A percentile compares a stretch with the other conserved stretches of the same genome.
These are phyloP conservation scores for Thymelicus lineola DNA, from an alignment of 2,888 invertebrate species.

Conservation along the genomic window DNA sequence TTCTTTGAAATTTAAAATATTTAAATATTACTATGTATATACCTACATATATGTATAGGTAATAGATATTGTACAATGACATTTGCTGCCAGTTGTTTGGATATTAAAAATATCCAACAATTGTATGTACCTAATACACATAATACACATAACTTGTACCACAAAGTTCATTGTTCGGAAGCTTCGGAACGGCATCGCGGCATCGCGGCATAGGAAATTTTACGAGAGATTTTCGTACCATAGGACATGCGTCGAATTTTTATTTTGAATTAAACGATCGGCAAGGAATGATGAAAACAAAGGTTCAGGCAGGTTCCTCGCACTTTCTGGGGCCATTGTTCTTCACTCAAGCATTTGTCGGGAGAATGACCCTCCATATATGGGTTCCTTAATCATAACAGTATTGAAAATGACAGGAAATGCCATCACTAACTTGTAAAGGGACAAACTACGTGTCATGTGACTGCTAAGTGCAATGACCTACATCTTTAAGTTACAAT, in stretches of 20 bases:
- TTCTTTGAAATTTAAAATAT: too few relatives aligned
- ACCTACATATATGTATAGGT: neutral
- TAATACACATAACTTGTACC: neutral
- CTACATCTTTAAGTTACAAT: constrained; percentile 41
- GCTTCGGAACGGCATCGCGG: constrained; percentile 56
- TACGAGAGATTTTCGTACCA: constrained; percentile 71
- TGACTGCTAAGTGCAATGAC: constrained; percentile 57
- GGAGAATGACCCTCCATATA: constrained; percentile 78
- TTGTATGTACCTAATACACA: too few relatives aligned
- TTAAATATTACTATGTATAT: too few relatives aligned
- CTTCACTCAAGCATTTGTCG: constrained; percentile 54
- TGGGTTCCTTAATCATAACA: constrained; percentile 69
- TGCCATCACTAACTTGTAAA: constrained; percentile 46
- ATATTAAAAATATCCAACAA: too few relatives aligned
- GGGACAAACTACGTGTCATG: constrained; percentile 44
- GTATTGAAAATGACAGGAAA: constrained; percentile 70
- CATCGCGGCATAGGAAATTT: constrained; percentile 65
- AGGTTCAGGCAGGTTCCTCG: constrained; percentile 66
- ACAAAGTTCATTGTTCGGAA: constrained; percentile 73
- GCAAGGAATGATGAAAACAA: constrained; percentile 67
- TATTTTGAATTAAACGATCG: constrained; percentile 71
- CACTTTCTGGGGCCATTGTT: constrained; percentile 77
- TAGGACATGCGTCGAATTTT: constrained; percentile 75
- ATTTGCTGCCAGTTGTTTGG: too few relatives aligned
- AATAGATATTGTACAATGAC: neutral